phyloP scores from a whole-genome alignment of 2,797 vertebrate genomes.

The Euphonia xanthogaster region DNA sequence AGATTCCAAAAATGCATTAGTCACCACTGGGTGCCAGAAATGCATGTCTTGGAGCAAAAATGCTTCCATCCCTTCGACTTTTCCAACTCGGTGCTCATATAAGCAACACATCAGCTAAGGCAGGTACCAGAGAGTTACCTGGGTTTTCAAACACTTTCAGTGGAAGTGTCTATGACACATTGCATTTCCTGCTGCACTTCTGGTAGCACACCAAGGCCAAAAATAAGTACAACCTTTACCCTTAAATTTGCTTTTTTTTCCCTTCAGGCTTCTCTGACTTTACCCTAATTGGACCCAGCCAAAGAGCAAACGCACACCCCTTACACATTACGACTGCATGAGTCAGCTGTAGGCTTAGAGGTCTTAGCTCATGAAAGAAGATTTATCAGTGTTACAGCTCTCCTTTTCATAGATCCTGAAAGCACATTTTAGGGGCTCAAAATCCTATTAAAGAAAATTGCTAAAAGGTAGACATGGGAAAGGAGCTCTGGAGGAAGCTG shows the following conservation, averaged over 20 bases:
- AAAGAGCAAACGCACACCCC: background rate
- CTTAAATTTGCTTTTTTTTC: background rate
- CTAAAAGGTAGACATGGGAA: background rate
- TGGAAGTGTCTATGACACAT: background rate
- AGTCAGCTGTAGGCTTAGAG: background rate
- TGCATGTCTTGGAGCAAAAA: background rate
- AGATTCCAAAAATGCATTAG: background rate
- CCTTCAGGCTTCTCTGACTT: background rate
- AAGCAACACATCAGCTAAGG: background rate
- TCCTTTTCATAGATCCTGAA: background rate
- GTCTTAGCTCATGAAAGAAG: background rate
- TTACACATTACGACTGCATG: fast-evolving
- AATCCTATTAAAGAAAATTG: background rate
- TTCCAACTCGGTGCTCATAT: background rate
- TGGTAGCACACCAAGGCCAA: background rate
- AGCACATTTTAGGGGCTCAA: background rate
- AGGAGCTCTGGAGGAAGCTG: background rate
- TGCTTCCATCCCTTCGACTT: background rate
- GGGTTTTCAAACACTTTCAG: background rate
- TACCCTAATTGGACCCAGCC: background rate
- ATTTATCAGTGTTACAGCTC: background rate
- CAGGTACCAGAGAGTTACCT: background rate
- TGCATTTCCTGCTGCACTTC: background rate
- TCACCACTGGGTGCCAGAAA: background rate
- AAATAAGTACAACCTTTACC: background rate